Percentiles rank a stretch among this genome's conserved stretches.
Evolutionary conservation across 1,140 invertebrate genomes (phyloP).

Genomic region (Leptestheria dahalacensis): DNA sequence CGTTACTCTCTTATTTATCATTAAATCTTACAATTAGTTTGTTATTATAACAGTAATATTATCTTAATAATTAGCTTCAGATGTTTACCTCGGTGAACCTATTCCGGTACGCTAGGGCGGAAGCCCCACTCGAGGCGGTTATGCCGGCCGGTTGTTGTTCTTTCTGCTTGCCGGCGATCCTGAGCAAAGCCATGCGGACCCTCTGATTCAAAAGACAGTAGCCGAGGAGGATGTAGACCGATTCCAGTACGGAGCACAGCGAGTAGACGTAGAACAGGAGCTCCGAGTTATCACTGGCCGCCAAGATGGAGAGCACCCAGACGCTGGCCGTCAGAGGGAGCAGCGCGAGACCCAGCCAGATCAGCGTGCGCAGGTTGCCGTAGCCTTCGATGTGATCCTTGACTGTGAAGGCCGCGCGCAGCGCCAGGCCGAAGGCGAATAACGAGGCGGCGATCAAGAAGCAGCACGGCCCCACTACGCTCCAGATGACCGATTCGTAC

Average conservation of each 20-base stretch:
- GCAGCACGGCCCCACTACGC: constrained; percentile 69
- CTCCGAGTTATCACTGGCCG: constrained; percentile 57
- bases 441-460: constrained; percentile 60
- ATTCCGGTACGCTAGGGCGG: constrained; percentile 7
- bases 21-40: too few relatives aligned
- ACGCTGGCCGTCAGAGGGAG: constrained; percentile 57
- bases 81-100: neutral
- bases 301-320: constrained; percentile 65
- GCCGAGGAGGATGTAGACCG: constrained; percentile 61
- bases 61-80: neutral
- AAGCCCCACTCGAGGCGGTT: neutral
- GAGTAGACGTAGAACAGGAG: constrained; percentile 55
- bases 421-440: constrained; percentile 61
- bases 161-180: neutral
- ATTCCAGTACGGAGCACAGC: constrained; percentile 49
- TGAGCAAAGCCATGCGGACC: constrained; percentile 46
- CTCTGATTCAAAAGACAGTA: constrained; percentile 67
- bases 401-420: constrained; percentile 75
- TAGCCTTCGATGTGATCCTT: constrained; percentile 81
- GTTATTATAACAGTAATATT: constrained; percentile 23
- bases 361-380: constrained; percentile 65
- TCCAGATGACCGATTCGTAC: constrained; percentile 81
- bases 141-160: neutral
- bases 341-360: constrained; percentile 68
- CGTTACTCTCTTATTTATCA: too few relatives aligned